phyloP scores from a whole-genome alignment of 1,140 invertebrate species.

The Penaeus indicus region DNA sequence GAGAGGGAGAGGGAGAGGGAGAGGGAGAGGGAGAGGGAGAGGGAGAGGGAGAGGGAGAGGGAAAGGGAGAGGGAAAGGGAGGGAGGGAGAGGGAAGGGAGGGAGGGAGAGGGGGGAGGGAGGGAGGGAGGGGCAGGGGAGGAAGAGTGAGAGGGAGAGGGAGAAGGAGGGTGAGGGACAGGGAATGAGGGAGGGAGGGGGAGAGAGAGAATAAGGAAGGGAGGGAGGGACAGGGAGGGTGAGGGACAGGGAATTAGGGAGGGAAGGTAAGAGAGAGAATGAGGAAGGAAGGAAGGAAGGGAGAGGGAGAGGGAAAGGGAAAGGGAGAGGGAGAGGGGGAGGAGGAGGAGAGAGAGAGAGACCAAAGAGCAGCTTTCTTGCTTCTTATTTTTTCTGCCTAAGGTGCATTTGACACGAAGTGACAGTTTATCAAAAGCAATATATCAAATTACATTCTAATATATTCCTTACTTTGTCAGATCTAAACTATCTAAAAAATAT shows the following conservation, averaged over 20 bases:
- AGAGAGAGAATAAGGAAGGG: too few species aligned
- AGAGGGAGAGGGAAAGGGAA: neutral
- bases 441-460: too few species aligned
- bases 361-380: neutral
- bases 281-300: neutral
- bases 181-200: neutral
- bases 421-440: neutral
- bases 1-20: constrained; percentile 23
- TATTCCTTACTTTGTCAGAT: too few species aligned
- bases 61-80: too few species aligned
- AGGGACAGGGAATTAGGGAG: neutral
- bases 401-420: neutral
- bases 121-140: neutral
- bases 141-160: neutral
- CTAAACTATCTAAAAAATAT: too few species aligned
- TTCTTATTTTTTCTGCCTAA: neutral
- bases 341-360: constrained; percentile 7
- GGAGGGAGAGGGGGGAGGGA: neutral
- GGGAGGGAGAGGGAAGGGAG: too few species aligned
- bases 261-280: too few species aligned
- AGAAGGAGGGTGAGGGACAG: neutral
- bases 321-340: neutral
- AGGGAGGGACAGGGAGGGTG: neutral
- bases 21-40: neutral
- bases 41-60: neutral